phyloP scores from a whole-genome alignment of 2,888 invertebrate species.

The Mycalesis mineus region DNA sequence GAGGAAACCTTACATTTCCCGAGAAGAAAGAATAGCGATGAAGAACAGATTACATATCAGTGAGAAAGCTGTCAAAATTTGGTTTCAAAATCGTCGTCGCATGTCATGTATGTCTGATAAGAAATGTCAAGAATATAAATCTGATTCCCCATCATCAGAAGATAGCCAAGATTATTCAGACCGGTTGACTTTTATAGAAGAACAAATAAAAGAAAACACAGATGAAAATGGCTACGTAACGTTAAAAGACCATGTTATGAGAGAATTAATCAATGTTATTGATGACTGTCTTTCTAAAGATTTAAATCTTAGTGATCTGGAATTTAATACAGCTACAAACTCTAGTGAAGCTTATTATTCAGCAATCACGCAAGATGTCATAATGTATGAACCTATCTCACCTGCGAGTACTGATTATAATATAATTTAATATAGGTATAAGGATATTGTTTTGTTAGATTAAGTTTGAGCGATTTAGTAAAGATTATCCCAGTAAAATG shows the following conservation, averaged over 20 bases:
- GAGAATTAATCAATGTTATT: constrained; percentile 42
- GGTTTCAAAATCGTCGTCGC: constrained; percentile 84
- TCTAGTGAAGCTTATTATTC: not conserved
- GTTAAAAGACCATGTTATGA: constrained; percentile 44
- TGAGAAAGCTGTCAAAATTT: constrained; percentile 85
- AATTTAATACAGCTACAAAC: not conserved
- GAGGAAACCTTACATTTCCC: constrained; percentile 81
- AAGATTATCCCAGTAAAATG: not conserved
- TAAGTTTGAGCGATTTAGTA: not conserved
- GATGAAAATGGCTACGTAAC: constrained; percentile 49
- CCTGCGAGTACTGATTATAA: constrained; percentile 37
- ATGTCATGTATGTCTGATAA: constrained; percentile 81
- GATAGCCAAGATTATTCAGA: constrained; percentile 24
- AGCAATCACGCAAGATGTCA: constrained; percentile 12
- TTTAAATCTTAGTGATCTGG: constrained; percentile 10
- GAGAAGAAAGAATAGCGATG: constrained; percentile 82
- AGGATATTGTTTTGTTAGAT: no score
- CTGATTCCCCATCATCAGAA: constrained; percentile 28
- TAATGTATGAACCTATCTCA: constrained; percentile 53
- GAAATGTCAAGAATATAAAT: constrained; percentile 30
- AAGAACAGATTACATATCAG: constrained; percentile 73
- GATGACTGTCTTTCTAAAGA: constrained; percentile 36
- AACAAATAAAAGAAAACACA: constrained; percentile 41
- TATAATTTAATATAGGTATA: not conserved
- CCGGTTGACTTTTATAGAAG: constrained; percentile 43